Conservation (phyloP, 2,113 vertebrate genomes). For the Balaenoptera acutorostrata region DNA sequence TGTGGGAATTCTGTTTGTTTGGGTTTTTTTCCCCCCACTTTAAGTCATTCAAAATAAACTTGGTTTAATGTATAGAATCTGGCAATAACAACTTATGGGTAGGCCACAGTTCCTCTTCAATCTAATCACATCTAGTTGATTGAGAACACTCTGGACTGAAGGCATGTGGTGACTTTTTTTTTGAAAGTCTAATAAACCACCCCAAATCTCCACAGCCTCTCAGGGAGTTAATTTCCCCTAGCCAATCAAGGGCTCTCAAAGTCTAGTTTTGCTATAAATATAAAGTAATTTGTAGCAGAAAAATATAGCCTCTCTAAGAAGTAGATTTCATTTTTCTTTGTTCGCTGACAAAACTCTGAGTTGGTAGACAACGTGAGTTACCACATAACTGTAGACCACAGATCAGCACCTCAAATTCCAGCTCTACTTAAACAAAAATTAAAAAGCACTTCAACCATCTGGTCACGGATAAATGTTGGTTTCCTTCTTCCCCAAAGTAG, state of each 20-base stretch:
- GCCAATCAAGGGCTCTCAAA: constrained; percentile 43
- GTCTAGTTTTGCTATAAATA: constrained; percentile 64
- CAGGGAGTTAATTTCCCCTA: constrained; percentile 9
- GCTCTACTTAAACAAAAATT: background rate
- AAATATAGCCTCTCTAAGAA: constrained; percentile 67
- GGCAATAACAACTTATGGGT: background rate
- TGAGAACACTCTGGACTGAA: constrained; percentile 23
- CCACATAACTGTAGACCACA: background rate
- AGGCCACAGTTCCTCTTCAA: background rate
- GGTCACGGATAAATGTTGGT: background rate
- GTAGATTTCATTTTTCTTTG: constrained; percentile 53
- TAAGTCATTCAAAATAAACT: background rate
- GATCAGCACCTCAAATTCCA: background rate
- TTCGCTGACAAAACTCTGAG: constrained; percentile 34
- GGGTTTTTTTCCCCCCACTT: background rate
- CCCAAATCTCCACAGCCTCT: background rate
- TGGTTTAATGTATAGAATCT: background rate
- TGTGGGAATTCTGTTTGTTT: background rate
- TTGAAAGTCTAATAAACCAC: background rate
- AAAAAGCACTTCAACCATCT: background rate
- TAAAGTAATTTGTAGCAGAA: constrained; percentile 70
- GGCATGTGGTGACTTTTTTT: constrained; percentile 14
- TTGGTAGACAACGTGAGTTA: background rate
- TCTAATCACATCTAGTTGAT: background rate
- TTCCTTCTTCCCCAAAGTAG: background rate